Percentiles rank a stretch among this genome's conserved stretches.
phyloP scores from a whole-genome alignment of 2,797 vertebrate genomes.

The Gouania willdenowi region DNA sequence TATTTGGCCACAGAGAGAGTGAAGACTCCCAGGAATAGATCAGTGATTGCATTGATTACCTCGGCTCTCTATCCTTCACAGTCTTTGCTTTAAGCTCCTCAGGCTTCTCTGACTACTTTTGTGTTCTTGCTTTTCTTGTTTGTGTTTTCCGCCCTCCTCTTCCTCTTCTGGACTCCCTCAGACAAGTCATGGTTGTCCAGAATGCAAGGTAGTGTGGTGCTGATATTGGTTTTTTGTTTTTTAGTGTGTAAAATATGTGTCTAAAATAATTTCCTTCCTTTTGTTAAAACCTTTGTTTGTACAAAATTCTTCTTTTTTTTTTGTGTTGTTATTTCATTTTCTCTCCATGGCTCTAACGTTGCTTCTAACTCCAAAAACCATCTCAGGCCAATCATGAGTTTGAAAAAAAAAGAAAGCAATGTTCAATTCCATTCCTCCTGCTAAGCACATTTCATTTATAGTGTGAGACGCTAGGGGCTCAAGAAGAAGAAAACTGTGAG shows the following conservation, averaged over 20 bases:
- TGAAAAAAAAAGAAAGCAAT: background rate
- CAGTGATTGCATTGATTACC: conserved; percentile 49
- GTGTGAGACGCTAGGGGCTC: too few species aligned
- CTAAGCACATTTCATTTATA: too few species aligned
- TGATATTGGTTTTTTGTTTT: conserved; percentile 64
- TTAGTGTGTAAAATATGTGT: conserved; percentile 31
- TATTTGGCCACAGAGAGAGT: conserved; percentile 23
- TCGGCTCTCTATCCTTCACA: conserved; percentile 63
- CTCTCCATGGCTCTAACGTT: conserved; percentile 38
- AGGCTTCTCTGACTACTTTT: conserved; percentile 71
- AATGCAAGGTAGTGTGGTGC: conserved; percentile 96
- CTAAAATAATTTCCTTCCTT: conserved; percentile 52
- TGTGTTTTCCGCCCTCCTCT: conserved; percentile 79
- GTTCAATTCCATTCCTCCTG: conserved; percentile 20
- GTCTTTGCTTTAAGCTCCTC: conserved; percentile 61
- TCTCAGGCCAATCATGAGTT: conserved; percentile 18
- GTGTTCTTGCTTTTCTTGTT: conserved; percentile 74
- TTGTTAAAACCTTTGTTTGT: conserved; percentile 59
- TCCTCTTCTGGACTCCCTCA: conserved; percentile 86
- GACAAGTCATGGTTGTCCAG: conserved; percentile 99
- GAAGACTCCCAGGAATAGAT: conserved; percentile 19
- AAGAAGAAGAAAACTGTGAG: background rate
- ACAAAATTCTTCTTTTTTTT: conserved; percentile 37
- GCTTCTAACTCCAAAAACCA: conserved; percentile 23
- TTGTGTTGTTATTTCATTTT: conserved; percentile 39